Evolutionary conservation across 2,797 vertebrate species (phyloP).

Genomic region (Phyllotis vaccarum): DNA sequence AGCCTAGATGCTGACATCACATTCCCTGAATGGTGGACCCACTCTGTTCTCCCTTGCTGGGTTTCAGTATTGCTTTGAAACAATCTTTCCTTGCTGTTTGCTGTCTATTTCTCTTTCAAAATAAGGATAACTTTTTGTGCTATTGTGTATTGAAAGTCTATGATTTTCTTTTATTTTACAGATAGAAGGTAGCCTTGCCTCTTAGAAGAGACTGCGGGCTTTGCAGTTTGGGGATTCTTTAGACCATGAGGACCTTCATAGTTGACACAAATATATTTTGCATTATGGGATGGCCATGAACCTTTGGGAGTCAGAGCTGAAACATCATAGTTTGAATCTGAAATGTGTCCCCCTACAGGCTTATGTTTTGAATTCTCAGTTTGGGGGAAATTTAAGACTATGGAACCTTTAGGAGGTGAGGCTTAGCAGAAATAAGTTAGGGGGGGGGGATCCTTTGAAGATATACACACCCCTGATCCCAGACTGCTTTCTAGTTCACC

Average conservation of each 20-base stretch:
- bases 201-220: neutral
- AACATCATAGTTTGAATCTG: neutral
- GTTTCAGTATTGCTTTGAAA: neutral
- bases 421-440: neutral
- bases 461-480: neutral
- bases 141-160: neutral
- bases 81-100: neutral
- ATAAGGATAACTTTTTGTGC: neutral
- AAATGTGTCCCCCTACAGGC: neutral
- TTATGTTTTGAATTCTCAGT: neutral
- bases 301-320: neutral
- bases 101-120: too few species aligned
- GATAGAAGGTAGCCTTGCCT: neutral
- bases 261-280: neutral
- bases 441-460: neutral
- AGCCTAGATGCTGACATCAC: neutral
- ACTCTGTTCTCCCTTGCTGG: neutral
- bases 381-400: neutral
- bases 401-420: neutral
- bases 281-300: neutral
- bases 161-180: neutral
- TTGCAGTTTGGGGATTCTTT: neutral
- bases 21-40: too few species aligned
- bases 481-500: neutral
- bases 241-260: neutral